Base-by-base conservation (phyloP, 2,797 vertebrate genomes). In the Hoplostethus atlanticus region DNA sequence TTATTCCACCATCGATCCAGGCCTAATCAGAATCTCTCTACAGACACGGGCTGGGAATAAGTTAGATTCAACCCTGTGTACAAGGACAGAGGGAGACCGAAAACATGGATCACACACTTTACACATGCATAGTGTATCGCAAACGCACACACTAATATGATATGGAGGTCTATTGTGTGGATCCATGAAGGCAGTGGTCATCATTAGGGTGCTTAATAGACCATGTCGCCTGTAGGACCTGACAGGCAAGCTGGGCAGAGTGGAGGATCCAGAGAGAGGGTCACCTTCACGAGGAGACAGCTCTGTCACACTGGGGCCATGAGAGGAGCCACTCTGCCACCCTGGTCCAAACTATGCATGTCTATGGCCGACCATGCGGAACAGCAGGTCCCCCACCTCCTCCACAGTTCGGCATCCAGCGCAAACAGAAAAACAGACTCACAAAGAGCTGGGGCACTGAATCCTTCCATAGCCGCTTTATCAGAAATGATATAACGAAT, bases 201-300 rank as follows among this genome's bases (percentile, higher is more conserved):
- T 94, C 90, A 93, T 93, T 94, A 94, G 92, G 84, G 88, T 80
- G 91, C 80, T 92, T 93, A 94, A 94, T 93, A 93, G 94, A 94
- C 91, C 89, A 68, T 91, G 83, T 75, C 82, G 84, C 86, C 84
- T 87, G 76, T 73, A 92, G 86, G 87, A 87, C 84, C 83, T 85
- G 90, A 85, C 88, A 85, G 81, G 81, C 74, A 79, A 84, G 78
- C 81, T 84, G 84, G 86, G 84, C 46, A 71, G 77, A 59, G 85
- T 57, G 85, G 86, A 77, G 79, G 68, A 77, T 81, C 85, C 79
- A 84, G 71, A 77, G 52, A 85, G 83, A 79, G 89, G 86, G 93
- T 95, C 92, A 95, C 93, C 93, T 95, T 94, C 90, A 92, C 84
- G 89, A 87, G 84, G 82, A 76, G 81, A 87, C 83, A 79, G 85